Evolutionary conservation across 2,888 invertebrate genomes (phyloP).

Genomic region (Thumatha senex): DNA sequence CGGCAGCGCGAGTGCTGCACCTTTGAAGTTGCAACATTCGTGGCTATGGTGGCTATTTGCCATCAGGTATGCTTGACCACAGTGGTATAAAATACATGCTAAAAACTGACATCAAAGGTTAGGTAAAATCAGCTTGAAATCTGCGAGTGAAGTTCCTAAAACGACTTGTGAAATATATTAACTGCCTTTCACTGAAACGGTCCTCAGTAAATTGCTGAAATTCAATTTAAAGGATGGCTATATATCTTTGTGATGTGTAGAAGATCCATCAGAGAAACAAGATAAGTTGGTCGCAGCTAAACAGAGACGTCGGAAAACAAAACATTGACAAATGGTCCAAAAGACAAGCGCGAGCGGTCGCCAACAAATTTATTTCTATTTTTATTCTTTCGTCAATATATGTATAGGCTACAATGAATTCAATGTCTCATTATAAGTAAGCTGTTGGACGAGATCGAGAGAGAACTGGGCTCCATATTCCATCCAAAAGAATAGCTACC

Average conservation of each 20-base stretch:
- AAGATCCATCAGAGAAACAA: slow-evolving; percentile 45
- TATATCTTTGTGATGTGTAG: slow-evolving; percentile 32
- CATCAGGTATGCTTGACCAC: too few relatives aligned
- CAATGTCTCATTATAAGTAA: too few relatives aligned
- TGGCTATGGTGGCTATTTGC: too few relatives aligned
- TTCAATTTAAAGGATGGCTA: slow-evolving; percentile 32
- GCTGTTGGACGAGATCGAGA: too few relatives aligned
- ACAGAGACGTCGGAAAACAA: slow-evolving; percentile 37
- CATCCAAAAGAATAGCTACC: too few relatives aligned
- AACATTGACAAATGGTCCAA: not conserved
- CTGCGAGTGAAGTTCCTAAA: not conserved
- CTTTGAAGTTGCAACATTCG: too few relatives aligned
- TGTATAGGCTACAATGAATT: not conserved
- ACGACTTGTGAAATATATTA: not conserved
- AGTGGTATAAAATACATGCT: too few relatives aligned
- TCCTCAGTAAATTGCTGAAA: slow-evolving; percentile 10
- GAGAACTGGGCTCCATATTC: too few relatives aligned
- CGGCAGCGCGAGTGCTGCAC: too few relatives aligned
- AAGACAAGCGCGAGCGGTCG: slow-evolving; percentile 3
- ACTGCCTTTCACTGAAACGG: not conserved
- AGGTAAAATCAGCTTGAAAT: not conserved
- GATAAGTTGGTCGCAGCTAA: slow-evolving; percentile 40
- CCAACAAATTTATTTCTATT: not conserved
- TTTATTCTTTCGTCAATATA: too few relatives aligned
- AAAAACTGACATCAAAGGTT: too few relatives aligned